Base-by-base conservation (phyloP, 2,113 vertebrate species). In the Percopsis transmontana region DNA sequence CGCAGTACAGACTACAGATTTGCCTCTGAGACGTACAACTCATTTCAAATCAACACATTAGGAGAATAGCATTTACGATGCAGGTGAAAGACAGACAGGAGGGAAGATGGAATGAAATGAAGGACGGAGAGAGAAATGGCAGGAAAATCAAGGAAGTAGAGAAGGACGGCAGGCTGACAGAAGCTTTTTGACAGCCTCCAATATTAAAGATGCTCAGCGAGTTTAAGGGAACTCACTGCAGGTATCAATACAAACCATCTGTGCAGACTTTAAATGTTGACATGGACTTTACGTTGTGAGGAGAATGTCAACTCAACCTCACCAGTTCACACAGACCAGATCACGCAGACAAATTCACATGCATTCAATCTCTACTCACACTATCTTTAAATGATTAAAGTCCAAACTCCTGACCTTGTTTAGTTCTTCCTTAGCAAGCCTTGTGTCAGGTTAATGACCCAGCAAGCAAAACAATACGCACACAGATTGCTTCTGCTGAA, bases 21-120 rank as follows among this genome's bases (percentile, higher is more conserved):
- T 42, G 2, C 40, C 66, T 57, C 39, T 41, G 39, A 76, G 40
- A 73, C 70, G 71, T 19, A 51, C 20, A 60, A 14, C 33, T 42
- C 74, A 74, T 77, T 15, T 66, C 70, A 51, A 69, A 48, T 50
- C 61, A 73, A 54, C 1, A 58, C 20, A 44, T 50, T n/a, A 48
- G 6, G 58, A 39, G n/a, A 58, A 33, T 14, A 19, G 0, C 3
- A 15, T 55, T 58, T 56, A 48, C 42, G 3, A 33, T 33, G 27
- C 5, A 33, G 18, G 48, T 11, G 11, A n/a, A 51, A 9, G 27
- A 18, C 15, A 27, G 62, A 20, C 13, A 61, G 6, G 21, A 23
- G 68, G 60, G 45, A 40, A 51, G 12, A 10, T 10, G 15, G 54
- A 9, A 54, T 40, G 20, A 20, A 41, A 54, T 48, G 27, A 47